These are phyloP conservation scores for Moxostoma hubbsi DNA, from an alignment of 2,797 vertebrate genomes.

Conservation along the genomic window DNA sequence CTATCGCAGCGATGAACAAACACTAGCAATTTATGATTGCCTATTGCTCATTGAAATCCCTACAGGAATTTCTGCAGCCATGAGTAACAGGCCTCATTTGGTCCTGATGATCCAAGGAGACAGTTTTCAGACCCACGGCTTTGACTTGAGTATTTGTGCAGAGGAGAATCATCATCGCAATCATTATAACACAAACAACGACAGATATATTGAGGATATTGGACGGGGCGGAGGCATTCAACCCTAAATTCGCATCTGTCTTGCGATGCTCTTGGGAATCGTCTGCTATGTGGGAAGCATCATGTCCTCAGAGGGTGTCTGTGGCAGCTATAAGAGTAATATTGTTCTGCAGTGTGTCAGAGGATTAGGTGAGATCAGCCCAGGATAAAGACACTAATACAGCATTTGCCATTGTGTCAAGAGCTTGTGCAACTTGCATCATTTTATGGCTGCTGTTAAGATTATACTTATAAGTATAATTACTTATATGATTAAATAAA, in stretches of 20 bases:
- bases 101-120: constrained; percentile 70
- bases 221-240: background rate
- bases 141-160: constrained; percentile 39
- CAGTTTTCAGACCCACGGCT: constrained; percentile 36
- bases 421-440: too few relatives aligned
- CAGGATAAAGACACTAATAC: constrained; percentile 64
- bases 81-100: constrained; percentile 73
- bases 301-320: constrained; percentile 26
- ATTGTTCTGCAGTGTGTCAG: constrained; percentile 52
- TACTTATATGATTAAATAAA: too few relatives aligned
- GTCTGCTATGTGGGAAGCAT: constrained; percentile 46
- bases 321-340: constrained; percentile 52
- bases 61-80: constrained; percentile 65
- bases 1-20: constrained; percentile 17
- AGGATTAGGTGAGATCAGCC: constrained; percentile 45
- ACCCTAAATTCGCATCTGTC: constrained; percentile 30
- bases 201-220: constrained; percentile 28
- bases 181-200: constrained; percentile 3
- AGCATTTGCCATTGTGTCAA: constrained; percentile 67
- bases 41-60: constrained; percentile 61
- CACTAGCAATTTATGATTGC: constrained; percentile 37
- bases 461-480: too few relatives aligned
- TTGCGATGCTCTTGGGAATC: constrained; percentile 28
- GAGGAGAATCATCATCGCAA: constrained; percentile 31
- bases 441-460: constrained; percentile 57